Percentiles rank a stretch among this genome's conserved stretches.
Evolutionary conservation across 2,113 vertebrate species (phyloP).

Genomic region (Drymodes brunneopygia): DNA sequence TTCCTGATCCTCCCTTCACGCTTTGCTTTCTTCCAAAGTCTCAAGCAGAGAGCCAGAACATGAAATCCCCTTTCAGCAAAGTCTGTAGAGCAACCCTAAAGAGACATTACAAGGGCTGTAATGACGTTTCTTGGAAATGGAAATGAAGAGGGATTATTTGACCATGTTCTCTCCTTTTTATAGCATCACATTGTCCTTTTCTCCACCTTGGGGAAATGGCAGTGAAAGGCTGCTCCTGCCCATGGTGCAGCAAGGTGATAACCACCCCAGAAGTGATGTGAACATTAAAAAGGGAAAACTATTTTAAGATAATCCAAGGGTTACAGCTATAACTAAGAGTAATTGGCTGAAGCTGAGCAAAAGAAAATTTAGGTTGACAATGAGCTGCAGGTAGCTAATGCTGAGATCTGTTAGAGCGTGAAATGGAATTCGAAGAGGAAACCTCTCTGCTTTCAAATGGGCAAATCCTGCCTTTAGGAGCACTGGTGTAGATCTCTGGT

Average conservation of each 20-base stretch:
- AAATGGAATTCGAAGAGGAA: neutral
- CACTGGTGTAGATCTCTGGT: neutral
- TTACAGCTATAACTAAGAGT: slow-evolving; percentile 1
- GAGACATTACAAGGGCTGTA: neutral
- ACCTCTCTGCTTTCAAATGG: neutral
- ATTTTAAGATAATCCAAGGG: neutral
- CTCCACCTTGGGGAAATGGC: neutral
- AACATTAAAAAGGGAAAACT: neutral
- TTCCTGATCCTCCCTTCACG: neutral
- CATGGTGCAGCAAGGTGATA: neutral
- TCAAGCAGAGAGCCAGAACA: neutral
- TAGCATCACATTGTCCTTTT: slow-evolving; percentile 12
- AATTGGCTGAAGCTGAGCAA: slow-evolving; percentile 46
- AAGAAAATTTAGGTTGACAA: slow-evolving; percentile 12
- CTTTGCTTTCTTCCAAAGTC: neutral
- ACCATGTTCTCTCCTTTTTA: neutral
- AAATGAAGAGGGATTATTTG: slow-evolving; percentile 9
- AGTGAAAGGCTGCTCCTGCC: neutral
- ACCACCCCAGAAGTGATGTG: slow-evolving; percentile 2
- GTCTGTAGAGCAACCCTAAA: neutral
- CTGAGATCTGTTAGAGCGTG: slow-evolving; percentile 8
- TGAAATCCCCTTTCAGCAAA: neutral
- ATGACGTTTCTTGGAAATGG: slow-evolving; percentile 13
- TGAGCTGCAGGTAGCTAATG: slow-evolving; percentile 2
- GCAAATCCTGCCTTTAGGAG: neutral